phyloP scores from a whole-genome alignment of 2,888 invertebrate genomes.

The Conus canariensis region DNA sequence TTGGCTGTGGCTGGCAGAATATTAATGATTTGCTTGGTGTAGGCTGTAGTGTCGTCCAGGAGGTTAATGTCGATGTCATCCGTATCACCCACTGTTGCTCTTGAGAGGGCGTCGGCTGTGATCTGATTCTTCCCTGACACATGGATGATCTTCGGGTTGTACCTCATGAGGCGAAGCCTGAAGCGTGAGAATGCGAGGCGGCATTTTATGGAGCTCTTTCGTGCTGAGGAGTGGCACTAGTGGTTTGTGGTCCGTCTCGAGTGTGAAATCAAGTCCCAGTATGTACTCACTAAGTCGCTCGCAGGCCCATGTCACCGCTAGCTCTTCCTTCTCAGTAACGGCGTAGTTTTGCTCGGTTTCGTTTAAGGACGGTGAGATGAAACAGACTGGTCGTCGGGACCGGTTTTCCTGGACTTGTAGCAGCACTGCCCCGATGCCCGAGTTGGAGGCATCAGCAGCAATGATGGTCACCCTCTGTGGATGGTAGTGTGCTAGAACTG shows the following conservation, averaged over 20 bases:
- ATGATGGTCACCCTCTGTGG: background rate
- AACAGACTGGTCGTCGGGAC: background rate
- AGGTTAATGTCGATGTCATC: background rate
- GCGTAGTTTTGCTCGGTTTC: background rate
- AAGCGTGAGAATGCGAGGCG: slow-evolving; percentile 11
- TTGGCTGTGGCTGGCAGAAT: background rate
- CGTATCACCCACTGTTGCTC: background rate
- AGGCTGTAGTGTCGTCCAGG: background rate
- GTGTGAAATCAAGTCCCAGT: background rate
- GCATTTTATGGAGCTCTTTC: background rate
- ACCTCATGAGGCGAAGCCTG: background rate
- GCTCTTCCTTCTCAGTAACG: background rate
- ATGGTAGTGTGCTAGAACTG: slow-evolving; percentile 20
- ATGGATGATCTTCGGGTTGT: background rate
- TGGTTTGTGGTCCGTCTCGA: slow-evolving; percentile 25
- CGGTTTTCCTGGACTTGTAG: background rate
- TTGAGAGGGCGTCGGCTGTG: slow-evolving; percentile 3
- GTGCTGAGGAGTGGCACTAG: background rate
- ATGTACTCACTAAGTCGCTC: background rate
- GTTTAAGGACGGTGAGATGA: background rate
- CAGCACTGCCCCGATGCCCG: background rate
- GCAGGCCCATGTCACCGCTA: background rate
- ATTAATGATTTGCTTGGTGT: background rate
- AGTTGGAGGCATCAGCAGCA: background rate
- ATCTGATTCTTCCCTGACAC: background rate